Evolutionary conservation across 2,888 invertebrate genomes (phyloP), one percentile per base, ranked within the genome.

Genomic region (Corbicula japonica): DNA sequence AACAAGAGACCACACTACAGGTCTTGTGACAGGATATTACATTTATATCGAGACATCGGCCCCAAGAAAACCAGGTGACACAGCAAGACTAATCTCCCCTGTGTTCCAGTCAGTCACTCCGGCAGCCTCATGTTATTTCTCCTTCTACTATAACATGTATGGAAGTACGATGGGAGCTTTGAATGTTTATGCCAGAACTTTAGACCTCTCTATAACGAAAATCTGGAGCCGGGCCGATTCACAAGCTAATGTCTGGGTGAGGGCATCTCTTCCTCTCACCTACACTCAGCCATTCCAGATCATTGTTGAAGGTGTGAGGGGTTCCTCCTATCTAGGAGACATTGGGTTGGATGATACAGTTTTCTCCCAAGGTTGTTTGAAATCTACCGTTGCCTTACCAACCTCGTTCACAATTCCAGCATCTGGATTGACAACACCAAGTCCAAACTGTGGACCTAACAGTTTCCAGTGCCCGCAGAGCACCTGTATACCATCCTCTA

Each of bases 301-400:
- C 1, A 81, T 92, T 1, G 78, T 92, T 58, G 90, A 92, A 75
- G 91, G 89, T 32, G 84, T 87, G 5, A 76, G 85, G 41, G 91
- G 92, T 12, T 60, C 58, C 6, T 80, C 84, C 2, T 77, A 65
- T 52, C 69, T 56, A 15, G 87, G 92, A 30, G 90, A 91, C 68
- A 89, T 93, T 35, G 92, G 89, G 44, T 54, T 93, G n/a, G 93
- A 93, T 84, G 93, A 93, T 76, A 83, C 89, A 8, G 78, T 87
- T 0, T 87, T 93, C 69, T 83, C 88, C 41, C 41, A 85, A 18
- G 89, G 86, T 23, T 92, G 92, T 79, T 71, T 69, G 6, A 68
- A 79, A 26, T 61, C 82, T n/a, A 82, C 78, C 23, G 66, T 74
- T 4, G 68, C 84, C 3, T 84, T 90, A 50, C 85, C 89, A 10